Evolutionary conservation across 2,113 vertebrate genomes (phyloP).

Genomic region (Ictalurus punctatus): DNA sequence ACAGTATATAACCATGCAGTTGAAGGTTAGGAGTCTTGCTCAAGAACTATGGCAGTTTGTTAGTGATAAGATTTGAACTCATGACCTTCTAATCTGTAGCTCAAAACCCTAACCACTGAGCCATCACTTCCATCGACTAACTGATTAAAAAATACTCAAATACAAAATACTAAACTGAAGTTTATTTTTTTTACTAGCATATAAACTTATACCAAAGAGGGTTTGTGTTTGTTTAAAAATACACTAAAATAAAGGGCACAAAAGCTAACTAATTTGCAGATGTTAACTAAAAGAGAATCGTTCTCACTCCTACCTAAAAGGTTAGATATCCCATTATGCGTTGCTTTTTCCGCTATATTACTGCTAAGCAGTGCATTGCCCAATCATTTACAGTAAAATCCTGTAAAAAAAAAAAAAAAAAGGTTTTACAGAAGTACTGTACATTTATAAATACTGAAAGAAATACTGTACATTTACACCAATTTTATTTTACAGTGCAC

Average conservation of each 20-base stretch:
- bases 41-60: not conserved
- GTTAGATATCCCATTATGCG: not conserved
- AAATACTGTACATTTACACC: not conserved
- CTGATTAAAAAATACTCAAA: no score
- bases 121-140: not conserved
- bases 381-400: not conserved
- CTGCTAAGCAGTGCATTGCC: not conserved
- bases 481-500: not conserved
- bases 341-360: not conserved
- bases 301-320: not conserved
- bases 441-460: not conserved
- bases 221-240: not conserved
- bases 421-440: not conserved
- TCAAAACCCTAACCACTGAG: not conserved
- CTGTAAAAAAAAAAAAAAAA: not conserved
- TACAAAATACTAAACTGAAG: no score
- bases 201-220: not conserved
- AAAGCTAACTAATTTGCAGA: not conserved
- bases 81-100: not conserved
- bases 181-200: not conserved
- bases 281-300: not conserved
- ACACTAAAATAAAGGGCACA: not conserved
- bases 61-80: not conserved
- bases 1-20: not conserved
- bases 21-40: not conserved